Conservation (phyloP, 2,113 vertebrate species). For the Desmodus rotundus region DNA sequence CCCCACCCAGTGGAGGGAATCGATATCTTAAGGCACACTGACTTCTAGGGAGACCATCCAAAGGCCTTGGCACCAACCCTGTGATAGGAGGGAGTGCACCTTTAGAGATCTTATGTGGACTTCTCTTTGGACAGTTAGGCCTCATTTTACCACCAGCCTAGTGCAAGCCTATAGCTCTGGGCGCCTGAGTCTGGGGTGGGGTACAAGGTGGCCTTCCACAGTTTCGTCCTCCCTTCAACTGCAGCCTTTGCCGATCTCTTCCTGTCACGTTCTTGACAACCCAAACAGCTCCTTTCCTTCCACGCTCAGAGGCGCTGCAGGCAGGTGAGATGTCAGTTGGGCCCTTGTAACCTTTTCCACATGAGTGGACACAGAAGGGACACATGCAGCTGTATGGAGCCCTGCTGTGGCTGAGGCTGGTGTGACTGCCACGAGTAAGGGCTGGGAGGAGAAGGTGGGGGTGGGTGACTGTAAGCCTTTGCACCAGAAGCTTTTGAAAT, state of each 20-base stretch:
- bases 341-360: background rate
- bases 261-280: background rate
- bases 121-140: background rate
- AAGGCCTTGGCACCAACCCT: background rate
- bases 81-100: background rate
- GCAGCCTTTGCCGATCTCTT: background rate
- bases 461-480: background rate
- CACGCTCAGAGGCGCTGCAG: background rate
- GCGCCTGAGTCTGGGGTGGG: background rate
- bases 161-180: background rate
- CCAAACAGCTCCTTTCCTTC: background rate
- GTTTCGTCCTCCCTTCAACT: background rate
- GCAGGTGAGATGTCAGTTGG: background rate
- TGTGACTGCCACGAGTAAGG: background rate
- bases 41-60: background rate
- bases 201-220: background rate
- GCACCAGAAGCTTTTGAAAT: background rate
- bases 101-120: background rate
- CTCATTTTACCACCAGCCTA: background rate
- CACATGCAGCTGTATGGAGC: background rate
- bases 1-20: background rate
- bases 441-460: background rate
- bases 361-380: background rate
- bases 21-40: background rate
- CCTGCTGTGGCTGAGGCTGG: background rate